Evolutionary conservation across 1,140 invertebrate species (phyloP).

Genomic region (Uloborus diversus): DNA sequence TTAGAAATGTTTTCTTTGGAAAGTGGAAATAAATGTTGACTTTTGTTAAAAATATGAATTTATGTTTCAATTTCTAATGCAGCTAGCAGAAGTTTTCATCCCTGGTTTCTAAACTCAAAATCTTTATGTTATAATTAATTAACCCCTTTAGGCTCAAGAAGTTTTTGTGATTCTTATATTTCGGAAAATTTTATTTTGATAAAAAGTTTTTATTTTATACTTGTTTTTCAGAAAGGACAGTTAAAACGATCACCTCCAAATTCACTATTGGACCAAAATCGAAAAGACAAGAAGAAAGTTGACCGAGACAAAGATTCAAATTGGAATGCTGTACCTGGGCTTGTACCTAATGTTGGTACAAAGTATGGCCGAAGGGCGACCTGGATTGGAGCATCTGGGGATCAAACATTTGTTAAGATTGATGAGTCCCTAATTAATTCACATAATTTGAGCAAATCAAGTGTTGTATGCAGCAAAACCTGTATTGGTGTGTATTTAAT

Average conservation of each 20-base stretch:
- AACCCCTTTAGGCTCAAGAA: too few relatives aligned
- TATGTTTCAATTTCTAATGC: too few relatives aligned
- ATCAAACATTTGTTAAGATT: conserved; percentile 93
- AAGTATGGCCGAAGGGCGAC: conserved; percentile 81
- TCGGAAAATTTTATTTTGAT: too few relatives aligned
- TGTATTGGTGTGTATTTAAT: conserved; percentile 76
- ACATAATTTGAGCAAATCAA: conserved; percentile 82
- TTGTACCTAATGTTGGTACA: conserved; percentile 76
- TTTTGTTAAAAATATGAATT: too few relatives aligned
- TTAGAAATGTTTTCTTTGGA: too few relatives aligned
- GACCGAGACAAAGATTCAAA: conserved; percentile 64
- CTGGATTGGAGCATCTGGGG: conserved; percentile 92
- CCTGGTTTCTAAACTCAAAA: too few relatives aligned
- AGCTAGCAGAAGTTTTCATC: too few relatives aligned
- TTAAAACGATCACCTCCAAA: conserved; percentile 74
- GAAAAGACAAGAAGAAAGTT: conserved; percentile 45
- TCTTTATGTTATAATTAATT: too few relatives aligned
- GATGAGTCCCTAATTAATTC: conserved; percentile 91
- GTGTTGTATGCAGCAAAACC: conserved; percentile 86
- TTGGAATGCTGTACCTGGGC: conserved; percentile 84
- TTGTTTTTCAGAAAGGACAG: conserved; percentile 79
- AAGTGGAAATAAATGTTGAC: too few relatives aligned
- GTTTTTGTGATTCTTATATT: too few relatives aligned
- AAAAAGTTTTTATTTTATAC: too few relatives aligned
- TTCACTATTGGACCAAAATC: conserved; percentile 43